Evolutionary conservation across 2,888 invertebrate species (phyloP).

Genomic region (Eristalinus sepulchralis): DNA sequence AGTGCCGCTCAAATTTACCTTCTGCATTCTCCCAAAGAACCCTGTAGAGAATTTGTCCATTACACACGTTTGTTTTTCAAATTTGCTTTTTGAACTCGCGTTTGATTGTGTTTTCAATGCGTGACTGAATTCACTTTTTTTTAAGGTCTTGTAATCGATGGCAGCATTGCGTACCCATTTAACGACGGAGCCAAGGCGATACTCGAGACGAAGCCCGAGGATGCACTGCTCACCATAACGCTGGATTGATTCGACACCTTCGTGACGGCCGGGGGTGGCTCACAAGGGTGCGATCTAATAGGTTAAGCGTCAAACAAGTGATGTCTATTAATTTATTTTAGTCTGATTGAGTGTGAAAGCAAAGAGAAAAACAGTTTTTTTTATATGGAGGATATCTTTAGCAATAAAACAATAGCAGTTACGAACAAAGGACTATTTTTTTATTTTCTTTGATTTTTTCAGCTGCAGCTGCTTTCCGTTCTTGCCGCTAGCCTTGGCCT

Average conservation of each 20-base stretch:
- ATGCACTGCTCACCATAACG: slow-evolving; percentile 90
- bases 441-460: slow-evolving; percentile 32
- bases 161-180: slow-evolving; percentile 95
- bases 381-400: slow-evolving; percentile 44
- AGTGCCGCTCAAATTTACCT: neutral
- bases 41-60: neutral
- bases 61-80: neutral
- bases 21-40: neutral
- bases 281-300: slow-evolving; percentile 35
- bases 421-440: slow-evolving; percentile 22
- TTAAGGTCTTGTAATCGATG: slow-evolving; percentile 94
- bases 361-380: slow-evolving; percentile 34
- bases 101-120: neutral
- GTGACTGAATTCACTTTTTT: neutral
- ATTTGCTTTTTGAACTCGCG: neutral
- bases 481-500: neutral
- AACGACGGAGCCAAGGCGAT: slow-evolving; percentile 95
- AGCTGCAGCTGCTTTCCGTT: neutral
- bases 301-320: slow-evolving; percentile 42
- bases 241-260: slow-evolving; percentile 76
- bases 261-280: slow-evolving; percentile 27
- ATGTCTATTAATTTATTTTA: slow-evolving; percentile 66
- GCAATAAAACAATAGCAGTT: slow-evolving; percentile 38
- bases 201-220: slow-evolving; percentile 92
- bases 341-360: slow-evolving; percentile 53